Conservation (phyloP, 92 coral and sea anemone genomes). For the Meandrina meandrites region DNA sequence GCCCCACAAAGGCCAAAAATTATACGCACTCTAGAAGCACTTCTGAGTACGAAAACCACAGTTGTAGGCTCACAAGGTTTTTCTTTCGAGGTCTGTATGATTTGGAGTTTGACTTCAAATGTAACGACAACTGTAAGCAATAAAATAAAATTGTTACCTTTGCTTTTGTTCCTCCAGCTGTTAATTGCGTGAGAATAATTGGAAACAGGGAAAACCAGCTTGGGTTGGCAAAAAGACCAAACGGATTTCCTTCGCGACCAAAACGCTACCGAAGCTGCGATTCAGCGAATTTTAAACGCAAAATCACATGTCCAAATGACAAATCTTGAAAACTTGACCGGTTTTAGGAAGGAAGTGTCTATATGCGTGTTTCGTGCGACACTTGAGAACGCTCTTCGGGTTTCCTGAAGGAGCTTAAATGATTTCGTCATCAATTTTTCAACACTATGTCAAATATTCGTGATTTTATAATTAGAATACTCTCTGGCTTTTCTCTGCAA, state of each 20-base stretch:
- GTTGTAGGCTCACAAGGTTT: background rate
- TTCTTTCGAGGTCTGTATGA: background rate
- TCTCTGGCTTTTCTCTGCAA: background rate
- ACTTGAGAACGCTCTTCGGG: conserved; percentile 12
- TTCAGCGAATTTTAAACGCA: background rate
- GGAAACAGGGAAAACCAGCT: background rate
- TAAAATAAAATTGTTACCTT: conserved; percentile 9
- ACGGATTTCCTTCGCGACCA: background rate
- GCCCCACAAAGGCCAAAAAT: background rate
- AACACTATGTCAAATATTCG: conserved; percentile 17
- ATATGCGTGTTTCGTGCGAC: conserved; percentile 3
- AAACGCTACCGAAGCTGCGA: background rate
- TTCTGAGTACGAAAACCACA: background rate
- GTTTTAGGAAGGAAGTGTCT: background rate
- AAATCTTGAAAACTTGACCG: background rate
- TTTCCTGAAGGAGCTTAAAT: background rate
- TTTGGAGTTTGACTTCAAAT: background rate
- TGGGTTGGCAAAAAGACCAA: background rate
- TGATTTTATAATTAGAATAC: conserved; percentile 19
- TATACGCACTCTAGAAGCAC: background rate
- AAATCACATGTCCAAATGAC: background rate
- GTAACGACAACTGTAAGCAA: too few species aligned
- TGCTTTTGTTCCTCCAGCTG: background rate
- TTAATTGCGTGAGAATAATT: background rate
- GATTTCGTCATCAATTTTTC: conserved; percentile 9